Base-by-base conservation (phyloP, 2,113 vertebrate genomes). In the Corythoichthys intestinalis region DNA sequence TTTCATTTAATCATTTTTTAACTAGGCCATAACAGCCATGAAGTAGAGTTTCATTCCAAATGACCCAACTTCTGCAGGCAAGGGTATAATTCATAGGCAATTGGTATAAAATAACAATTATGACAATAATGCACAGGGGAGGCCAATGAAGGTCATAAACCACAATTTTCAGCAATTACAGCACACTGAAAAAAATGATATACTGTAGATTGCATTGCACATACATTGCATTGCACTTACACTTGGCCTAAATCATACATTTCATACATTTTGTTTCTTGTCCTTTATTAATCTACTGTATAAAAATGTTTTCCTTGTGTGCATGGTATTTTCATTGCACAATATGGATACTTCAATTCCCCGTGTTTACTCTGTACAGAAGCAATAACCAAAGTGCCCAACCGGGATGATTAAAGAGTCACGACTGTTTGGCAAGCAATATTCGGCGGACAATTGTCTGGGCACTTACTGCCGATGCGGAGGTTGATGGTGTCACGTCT, bases 391-490 rank as follows among this genome's bases (percentile, higher is more conserved):
- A 50, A 69, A 56, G 49, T 47, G 61, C 47, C 15, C 60, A 56
- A 66, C 44, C 4, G 28, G 61, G 69, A 62, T 35, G 58, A 75
- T 79, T 69, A 69, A 80, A 77, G 65, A 83, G 71, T 72, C 52
- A 79, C 65, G 58, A 68, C 47, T 58, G 54, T 76, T 35, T 61
- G 50, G 64, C 53, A 63, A 20, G 58, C 6, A 39, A 66, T 17
- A 65, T 63, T 57, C 12, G 39, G 53, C 14, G 48, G 71, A 12
- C 34, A 52, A 69, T 69, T 50, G 59, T 35, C 10, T n/a, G 50
- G 65, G 54, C 54, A 96, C 97, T 99, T 81, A 99, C 97, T 86
- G 85, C 97, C 97, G 54, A 96, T 91, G 54, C 89, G 92, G 15
- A 98, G 93, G 77, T 71, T 73, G 85, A 96, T 94, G 83, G 95